These are phyloP conservation scores for Mylabris sibirica DNA, from an alignment of 2,888 invertebrate species.

Conservation along the genomic window DNA sequence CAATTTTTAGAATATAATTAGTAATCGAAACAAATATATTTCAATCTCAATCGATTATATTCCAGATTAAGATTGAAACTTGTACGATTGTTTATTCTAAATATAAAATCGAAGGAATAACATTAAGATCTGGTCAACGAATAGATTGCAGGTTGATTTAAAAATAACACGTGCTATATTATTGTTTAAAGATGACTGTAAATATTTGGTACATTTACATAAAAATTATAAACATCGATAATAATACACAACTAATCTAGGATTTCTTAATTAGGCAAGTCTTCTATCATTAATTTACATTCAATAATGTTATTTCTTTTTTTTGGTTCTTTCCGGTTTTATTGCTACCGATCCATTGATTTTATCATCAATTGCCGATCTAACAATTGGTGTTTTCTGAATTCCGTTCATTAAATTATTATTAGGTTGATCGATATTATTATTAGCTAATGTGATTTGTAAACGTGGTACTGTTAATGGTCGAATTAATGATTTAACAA, in stretches of 20 bases:
- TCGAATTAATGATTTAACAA: constrained; percentile 66
- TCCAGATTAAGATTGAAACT: not conserved
- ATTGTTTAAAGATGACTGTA: not conserved
- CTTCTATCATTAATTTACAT: constrained; percentile 31
- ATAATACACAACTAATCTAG: constrained; percentile 8
- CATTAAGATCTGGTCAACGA: not conserved
- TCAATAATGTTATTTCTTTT: constrained; percentile 61
- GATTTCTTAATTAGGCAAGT: constrained; percentile 27
- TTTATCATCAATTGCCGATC: constrained; percentile 18
- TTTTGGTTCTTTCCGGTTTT: constrained; percentile 61
- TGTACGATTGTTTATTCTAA: no score
- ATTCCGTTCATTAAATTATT: constrained; percentile 36
- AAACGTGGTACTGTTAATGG: constrained; percentile 68
- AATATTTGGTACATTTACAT: not conserved
- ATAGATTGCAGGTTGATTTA: not conserved
- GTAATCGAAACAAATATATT: not conserved
- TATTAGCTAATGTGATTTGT: constrained; percentile 60
- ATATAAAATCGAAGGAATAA: not conserved
- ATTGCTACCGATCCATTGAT: constrained; percentile 43
- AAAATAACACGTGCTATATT: not conserved
- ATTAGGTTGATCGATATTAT: constrained; percentile 51
- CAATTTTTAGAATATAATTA: not conserved
- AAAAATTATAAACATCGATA: constrained; percentile 10
- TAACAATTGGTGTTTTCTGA: constrained; percentile 21
- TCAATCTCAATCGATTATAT: not conserved